A percentile compares a stretch with the other conserved stretches of the same genome.
Evolutionary conservation across 2,797 vertebrate genomes (phyloP).

Genomic region (Rhincodon typus): DNA sequence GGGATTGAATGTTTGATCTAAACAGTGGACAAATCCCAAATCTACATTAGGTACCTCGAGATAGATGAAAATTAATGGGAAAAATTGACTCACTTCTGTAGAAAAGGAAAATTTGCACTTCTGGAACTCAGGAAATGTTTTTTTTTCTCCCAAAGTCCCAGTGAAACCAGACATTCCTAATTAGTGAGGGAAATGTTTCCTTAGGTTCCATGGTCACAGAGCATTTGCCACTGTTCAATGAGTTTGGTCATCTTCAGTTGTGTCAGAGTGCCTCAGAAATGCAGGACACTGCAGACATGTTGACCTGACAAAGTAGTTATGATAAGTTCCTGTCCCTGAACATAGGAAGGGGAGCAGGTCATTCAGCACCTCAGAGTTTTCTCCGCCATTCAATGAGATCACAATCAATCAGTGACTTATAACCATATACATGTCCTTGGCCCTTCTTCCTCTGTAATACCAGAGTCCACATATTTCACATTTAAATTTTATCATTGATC

Average conservation of each 20-base stretch:
- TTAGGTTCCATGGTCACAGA: not conserved
- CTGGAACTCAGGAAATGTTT: not conserved
- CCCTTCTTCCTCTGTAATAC: not conserved
- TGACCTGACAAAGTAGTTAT: not conserved
- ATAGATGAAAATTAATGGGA: not conserved
- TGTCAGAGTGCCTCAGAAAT: not conserved
- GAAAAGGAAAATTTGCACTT: not conserved
- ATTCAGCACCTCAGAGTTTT: not conserved
- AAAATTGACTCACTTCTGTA: not conserved
- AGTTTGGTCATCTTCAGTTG: not conserved
- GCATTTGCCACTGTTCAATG: not conserved
- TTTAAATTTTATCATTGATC: not conserved
- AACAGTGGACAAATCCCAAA: not conserved
- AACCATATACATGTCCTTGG: not conserved
- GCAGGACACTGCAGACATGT: not conserved
- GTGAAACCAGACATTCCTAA: not conserved
- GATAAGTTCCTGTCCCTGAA: not conserved
- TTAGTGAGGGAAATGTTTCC: too few species aligned
- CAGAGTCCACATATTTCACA: not conserved
- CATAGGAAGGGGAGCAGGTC: not conserved
- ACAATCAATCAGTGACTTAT: not conserved
- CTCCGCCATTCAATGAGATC: not conserved
- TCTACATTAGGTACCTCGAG: not conserved
- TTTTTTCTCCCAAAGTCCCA: not conserved
- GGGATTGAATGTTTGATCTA: not conserved